Base-by-base conservation (phyloP, 1,140 invertebrate species). In the Ceratina australensis region DNA sequence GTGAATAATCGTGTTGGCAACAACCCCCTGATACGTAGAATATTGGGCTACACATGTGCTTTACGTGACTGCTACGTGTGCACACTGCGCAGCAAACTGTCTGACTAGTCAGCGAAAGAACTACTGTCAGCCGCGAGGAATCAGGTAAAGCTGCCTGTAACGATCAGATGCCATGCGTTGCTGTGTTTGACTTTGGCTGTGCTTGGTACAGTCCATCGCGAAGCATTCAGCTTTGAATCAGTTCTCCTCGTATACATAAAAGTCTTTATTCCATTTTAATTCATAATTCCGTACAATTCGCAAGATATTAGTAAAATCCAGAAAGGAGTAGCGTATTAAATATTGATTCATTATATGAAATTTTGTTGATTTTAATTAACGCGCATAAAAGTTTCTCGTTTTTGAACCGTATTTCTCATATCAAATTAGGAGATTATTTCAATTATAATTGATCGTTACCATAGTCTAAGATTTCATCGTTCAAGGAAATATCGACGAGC, bases 1-100 rank as follows among this genome's bases (percentile, higher is more conserved):
- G 63, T 50, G 67, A 75, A 67, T 54, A 59, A 33, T 2, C 7
- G 28, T 68, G 24, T 68, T 59, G 72, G 67, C 64, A 75, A 60
- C 67, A 49, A 50, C 0, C 54, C 33, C 59, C 22, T 33, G 73
- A 67, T 68, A 75, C 59, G 24, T 28, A 61, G 42, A 68, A 28
- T 42, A 56, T 75, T 75, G 67, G 73, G 8, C 18, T 16, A 15
- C 15, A 15, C 22, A 57, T 13, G 60, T 24, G 56, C 4, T 49
- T 13, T 10, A 15, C 42, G 10, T 16, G 10, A 24, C 50, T 16
- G 16, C n/a, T n/a, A 15, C 15, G n/a, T 1, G 7, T 22, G n/a
- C 18, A 28, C 18, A 13, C 12, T 3, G 22, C 13, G 5, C 0
- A 4, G n/a, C 16, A 15, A 13, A 18, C 3, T 20, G 71, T 33